Percentiles rank a stretch among this genome's conserved stretches.
Evolutionary conservation across 2,888 invertebrate genomes (phyloP).

Genomic region (Drosophila ezoana): DNA sequence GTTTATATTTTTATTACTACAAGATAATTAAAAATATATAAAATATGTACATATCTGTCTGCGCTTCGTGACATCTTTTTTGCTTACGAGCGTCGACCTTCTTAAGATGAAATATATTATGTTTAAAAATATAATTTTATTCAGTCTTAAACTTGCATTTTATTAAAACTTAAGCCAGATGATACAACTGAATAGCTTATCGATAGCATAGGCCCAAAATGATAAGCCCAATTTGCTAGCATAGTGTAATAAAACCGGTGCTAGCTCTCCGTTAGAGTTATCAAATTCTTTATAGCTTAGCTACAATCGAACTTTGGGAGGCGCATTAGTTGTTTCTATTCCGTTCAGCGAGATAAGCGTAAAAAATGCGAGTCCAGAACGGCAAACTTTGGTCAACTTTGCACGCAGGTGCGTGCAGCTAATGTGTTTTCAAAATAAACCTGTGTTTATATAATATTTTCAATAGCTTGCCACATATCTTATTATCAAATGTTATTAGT

Average conservation of each 20-base stretch:
- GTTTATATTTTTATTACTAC: too few species aligned
- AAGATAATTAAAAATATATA: too few species aligned
- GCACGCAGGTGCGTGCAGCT: constrained; percentile 48
- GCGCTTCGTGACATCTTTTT: too few species aligned
- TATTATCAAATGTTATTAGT: background rate
- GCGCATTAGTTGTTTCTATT: constrained; percentile 14
- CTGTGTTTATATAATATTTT: background rate
- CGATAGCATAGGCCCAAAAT: background rate
- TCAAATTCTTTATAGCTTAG: constrained; percentile 48
- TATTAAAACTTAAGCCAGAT: background rate
- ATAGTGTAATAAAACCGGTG: background rate
- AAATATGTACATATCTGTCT: too few species aligned
- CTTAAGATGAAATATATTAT: too few species aligned
- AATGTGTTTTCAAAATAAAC: constrained; percentile 3
- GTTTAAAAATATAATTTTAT: background rate
- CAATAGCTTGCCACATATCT: background rate
- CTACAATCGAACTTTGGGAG: constrained; percentile 34
- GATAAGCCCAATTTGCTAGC: constrained; percentile 7
- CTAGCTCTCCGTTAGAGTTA: background rate
- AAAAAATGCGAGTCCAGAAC: constrained; percentile 47
- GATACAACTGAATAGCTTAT: background rate
- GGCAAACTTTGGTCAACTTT: constrained; percentile 72
- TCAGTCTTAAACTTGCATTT: background rate
- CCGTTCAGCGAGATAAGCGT: constrained; percentile 30
- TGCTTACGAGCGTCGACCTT: too few species aligned